Evolutionary conservation across 2,888 invertebrate species (phyloP).

Genomic region (Sarcophaga rosellei): DNA sequence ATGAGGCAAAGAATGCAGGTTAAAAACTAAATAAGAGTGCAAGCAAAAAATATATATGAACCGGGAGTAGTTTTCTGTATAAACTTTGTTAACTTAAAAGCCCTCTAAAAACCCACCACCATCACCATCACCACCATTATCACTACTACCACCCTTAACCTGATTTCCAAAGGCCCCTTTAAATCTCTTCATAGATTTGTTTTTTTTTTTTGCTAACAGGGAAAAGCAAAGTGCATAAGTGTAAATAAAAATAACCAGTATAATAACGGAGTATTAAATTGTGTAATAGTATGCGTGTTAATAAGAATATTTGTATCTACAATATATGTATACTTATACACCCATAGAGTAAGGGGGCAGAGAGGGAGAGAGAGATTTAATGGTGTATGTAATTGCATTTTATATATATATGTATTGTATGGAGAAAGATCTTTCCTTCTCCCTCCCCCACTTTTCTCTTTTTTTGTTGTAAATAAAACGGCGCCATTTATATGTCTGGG

Average conservation of each 20-base stretch:
- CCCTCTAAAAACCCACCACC: slow-evolving; percentile 39
- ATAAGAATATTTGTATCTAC: slow-evolving; percentile 1
- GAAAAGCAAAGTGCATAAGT: slow-evolving; percentile 45
- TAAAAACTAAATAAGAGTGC: slow-evolving; percentile 51
- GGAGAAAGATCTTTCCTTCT: background rate
- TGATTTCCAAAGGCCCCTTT: background rate
- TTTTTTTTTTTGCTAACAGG: background rate
- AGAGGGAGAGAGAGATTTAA: slow-evolving; percentile 48
- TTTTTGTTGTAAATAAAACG: slow-evolving; percentile 37
- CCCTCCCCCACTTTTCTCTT: background rate
- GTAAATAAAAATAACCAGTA: slow-evolving; percentile 58
- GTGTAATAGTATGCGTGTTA: slow-evolving; percentile 12
- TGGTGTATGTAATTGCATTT: slow-evolving; percentile 69
- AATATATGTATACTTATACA: background rate
- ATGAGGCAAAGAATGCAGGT: slow-evolving; percentile 67
- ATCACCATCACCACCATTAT: background rate
- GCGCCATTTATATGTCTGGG: slow-evolving; percentile 65
- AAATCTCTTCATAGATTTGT: background rate
- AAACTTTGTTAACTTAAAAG: slow-evolving; percentile 56
- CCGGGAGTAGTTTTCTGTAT: background rate
- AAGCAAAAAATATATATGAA: background rate
- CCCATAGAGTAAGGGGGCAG: slow-evolving; percentile 1
- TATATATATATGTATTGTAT: slow-evolving; percentile 25
- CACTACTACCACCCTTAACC: slow-evolving; percentile 2
- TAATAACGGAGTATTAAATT: slow-evolving; percentile 31